phyloP scores from a whole-genome alignment of 2,888 invertebrate genomes.

The Cantharis rustica region DNA sequence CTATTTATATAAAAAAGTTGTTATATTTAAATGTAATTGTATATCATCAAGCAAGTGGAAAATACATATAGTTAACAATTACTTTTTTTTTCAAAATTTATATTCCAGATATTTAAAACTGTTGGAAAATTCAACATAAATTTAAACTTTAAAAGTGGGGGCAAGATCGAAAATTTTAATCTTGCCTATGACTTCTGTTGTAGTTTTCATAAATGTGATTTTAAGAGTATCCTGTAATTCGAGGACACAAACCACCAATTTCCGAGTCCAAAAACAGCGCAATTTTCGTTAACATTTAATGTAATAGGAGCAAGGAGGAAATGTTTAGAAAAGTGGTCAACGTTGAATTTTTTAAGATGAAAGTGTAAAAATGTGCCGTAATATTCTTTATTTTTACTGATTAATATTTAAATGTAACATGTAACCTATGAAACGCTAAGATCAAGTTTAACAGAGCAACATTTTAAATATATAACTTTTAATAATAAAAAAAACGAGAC shows the following conservation, averaged over 20 bases:
- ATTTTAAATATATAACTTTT: background rate
- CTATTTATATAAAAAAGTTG: background rate
- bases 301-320: background rate
- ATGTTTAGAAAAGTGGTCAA: background rate
- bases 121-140: too few relatives aligned
- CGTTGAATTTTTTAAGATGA: background rate
- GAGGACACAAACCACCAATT: too few relatives aligned
- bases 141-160: too few relatives aligned
- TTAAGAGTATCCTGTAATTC: too few relatives aligned
- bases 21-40: background rate
- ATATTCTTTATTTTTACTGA: background rate
- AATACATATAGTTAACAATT: background rate
- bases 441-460: background rate
- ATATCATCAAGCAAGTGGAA: background rate
- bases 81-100: too few relatives aligned
- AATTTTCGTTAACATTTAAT: too few relatives aligned
- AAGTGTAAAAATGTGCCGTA: background rate
- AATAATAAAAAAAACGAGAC: background rate
- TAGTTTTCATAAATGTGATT: too few relatives aligned
- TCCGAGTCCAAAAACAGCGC: too few relatives aligned
- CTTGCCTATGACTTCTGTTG: too few relatives aligned
- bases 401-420: background rate
- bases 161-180: too few relatives aligned
- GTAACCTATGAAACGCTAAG: background rate
- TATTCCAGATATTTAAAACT: too few relatives aligned